These are phyloP conservation scores for Rhinichthys klamathensis DNA, from an alignment of 2,113 vertebrate genomes.

Conservation along the genomic window DNA sequence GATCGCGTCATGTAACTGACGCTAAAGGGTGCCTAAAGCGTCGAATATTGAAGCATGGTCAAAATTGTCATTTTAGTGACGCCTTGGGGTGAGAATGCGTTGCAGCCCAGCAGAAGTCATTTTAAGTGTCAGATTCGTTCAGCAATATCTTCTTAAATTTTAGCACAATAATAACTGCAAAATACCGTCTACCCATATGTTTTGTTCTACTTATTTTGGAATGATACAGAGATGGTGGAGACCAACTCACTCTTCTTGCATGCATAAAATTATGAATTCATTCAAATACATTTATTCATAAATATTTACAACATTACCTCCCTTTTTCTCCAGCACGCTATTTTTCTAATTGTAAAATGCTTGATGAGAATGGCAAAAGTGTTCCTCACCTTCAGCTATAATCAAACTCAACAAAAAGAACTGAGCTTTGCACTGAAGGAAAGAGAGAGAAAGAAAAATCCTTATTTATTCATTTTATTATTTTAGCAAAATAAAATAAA, in stretches of 20 bases:
- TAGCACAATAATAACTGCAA: background rate
- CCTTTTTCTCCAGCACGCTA: background rate
- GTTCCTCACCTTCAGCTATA: slow-evolving; percentile 12
- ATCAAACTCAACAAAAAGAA: background rate
- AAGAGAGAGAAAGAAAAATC: background rate
- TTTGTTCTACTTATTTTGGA: background rate
- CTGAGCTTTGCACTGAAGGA: background rate
- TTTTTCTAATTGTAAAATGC: slow-evolving; percentile 5
- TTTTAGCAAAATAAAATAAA: background rate
- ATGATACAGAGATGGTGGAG: slow-evolving; percentile 1
- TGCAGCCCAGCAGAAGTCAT: background rate
- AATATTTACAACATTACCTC: background rate
- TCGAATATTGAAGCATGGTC: no score
- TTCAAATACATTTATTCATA: slow-evolving; percentile 19
- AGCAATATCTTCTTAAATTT: background rate
- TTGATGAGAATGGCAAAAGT: background rate
- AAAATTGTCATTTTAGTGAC: no score
- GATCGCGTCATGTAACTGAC: no score
- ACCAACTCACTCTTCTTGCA: background rate
- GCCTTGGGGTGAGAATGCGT: no score
- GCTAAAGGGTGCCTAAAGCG: no score
- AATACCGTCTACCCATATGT: background rate
- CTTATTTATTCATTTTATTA: background rate
- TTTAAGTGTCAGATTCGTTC: background rate
- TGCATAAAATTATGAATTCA: slow-evolving; percentile 5